Evolutionary conservation across 2,888 invertebrate genomes (phyloP), one percentile per base, ranked within the genome.

Genomic region (Leptothorax acervorum): DNA sequence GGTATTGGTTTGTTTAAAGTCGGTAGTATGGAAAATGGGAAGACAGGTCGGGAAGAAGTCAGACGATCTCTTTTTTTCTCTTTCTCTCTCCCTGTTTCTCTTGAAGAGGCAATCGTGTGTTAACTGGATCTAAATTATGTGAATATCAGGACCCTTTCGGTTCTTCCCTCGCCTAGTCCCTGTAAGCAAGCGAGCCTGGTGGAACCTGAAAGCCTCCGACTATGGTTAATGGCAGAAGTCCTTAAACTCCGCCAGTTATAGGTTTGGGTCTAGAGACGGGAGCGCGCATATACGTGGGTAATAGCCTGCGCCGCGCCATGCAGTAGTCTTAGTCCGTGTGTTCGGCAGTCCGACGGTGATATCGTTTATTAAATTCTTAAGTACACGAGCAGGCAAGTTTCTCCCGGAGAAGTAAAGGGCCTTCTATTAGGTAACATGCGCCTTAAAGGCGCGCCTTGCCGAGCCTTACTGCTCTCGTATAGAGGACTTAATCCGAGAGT

Each of bases 341-440:
- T 62, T 57, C 74, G 73, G 70, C 63, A 70, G 78, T 39, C 63
- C 73, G 55, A 65, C 82, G 66, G 88, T 82, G 87, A 90, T 89
- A 85, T 84, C 88, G 88, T 89, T 89, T 89, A 89, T 89, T 89
- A 90, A 86, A 90, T 89, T 90, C 88, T 90, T 89, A 85, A 89
- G 85, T 85, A 60, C 57, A 60, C 57, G 31, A 48, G 60, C 35
- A 60, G 73, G 73, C 60, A 53, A 79, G 48, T 73, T 71, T 60
- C 66, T 48, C 18, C 5, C 48, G 57, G 23, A 48, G 66, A 48
- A 55, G 28, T 51, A n/a, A 78, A 78, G 31, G 31, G 53, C n/a
- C 9, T 15, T 65, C 75, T 78, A 55, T 78, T 68, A 78, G 11
- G 68, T 42, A 68, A 68, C 53, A 28, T 55, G 76, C 42, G 55